Percentiles rank a stretch among this genome's conserved stretches.
phyloP scores from a whole-genome alignment of 2,113 vertebrate species.

The Mastomys natalensis region DNA sequence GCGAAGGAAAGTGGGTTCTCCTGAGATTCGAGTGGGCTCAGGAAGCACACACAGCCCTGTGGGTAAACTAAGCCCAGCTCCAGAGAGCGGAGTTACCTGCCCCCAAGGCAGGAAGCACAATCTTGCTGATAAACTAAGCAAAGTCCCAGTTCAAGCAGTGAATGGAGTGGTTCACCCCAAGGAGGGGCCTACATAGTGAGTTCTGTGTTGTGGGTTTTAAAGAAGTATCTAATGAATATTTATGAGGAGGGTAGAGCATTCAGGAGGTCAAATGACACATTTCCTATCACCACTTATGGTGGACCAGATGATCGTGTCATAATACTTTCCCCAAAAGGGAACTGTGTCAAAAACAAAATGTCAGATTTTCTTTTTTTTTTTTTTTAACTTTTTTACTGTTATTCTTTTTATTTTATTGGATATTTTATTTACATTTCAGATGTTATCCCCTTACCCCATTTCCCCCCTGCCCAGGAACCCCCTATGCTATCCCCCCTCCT shows the following conservation, averaged over 20 bases:
- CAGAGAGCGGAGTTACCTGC: not conserved
- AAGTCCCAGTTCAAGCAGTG: not conserved
- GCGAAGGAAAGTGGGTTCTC: not conserved
- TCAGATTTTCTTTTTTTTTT: not conserved
- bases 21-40: not conserved
- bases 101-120: not conserved
- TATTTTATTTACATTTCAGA: too few species aligned
- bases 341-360: not conserved
- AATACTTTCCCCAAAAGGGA: not conserved
- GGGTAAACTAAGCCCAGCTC: not conserved
- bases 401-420: too few species aligned
- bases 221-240: not conserved
- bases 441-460: too few species aligned
- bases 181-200: accelerated
- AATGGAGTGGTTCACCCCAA: not conserved
- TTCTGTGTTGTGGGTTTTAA: not conserved
- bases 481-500: too few species aligned
- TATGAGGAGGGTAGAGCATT: not conserved
- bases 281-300: not conserved
- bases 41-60: not conserved
- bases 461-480: too few species aligned
- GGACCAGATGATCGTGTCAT: not conserved
- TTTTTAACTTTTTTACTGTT: too few species aligned
- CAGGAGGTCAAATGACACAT: too few species aligned
- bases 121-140: not conserved